These are phyloP conservation scores for Neodiprion pinetum DNA, from an alignment of 1,140 invertebrate genomes.

Conservation along the genomic window DNA sequence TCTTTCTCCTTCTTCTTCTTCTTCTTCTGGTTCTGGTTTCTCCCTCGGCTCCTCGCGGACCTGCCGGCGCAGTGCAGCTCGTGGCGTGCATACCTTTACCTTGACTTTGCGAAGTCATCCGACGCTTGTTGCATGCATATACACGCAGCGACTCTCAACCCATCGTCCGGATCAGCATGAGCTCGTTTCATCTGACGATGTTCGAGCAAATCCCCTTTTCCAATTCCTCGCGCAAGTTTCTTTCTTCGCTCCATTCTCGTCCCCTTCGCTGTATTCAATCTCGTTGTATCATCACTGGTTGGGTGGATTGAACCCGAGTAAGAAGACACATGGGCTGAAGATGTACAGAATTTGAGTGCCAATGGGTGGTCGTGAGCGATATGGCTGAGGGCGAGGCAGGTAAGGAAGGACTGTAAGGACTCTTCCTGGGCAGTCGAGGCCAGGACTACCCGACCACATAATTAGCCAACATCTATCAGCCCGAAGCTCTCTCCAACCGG, in stretches of 20 bases:
- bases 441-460: constrained; percentile 58
- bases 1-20: constrained; percentile 1
- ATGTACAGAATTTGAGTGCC: constrained; percentile 25
- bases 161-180: background rate
- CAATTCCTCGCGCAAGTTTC: too few species aligned
- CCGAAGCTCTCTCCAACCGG: constrained; percentile 52
- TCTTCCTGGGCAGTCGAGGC: constrained; percentile 47
- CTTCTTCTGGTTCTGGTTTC: constrained; percentile 5
- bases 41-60: background rate
- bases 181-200: background rate
- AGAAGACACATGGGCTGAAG: too few species aligned
- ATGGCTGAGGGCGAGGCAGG: constrained; percentile 41
- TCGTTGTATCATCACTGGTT: too few species aligned
- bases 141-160: background rate
- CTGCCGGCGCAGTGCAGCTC: background rate
- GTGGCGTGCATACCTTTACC: constrained; percentile 6
- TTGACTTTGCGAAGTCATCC: constrained; percentile 2
- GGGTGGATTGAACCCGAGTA: too few species aligned
- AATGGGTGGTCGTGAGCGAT: constrained; percentile 37
- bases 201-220: too few species aligned
- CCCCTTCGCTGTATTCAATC: too few species aligned
- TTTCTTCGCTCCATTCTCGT: too few species aligned
- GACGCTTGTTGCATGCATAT: background rate
- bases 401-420: constrained; percentile 35
- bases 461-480: constrained; percentile 65